These are phyloP conservation scores for Tachina grossa DNA, from an alignment of 2,888 invertebrate species.

Conservation along the genomic window DNA sequence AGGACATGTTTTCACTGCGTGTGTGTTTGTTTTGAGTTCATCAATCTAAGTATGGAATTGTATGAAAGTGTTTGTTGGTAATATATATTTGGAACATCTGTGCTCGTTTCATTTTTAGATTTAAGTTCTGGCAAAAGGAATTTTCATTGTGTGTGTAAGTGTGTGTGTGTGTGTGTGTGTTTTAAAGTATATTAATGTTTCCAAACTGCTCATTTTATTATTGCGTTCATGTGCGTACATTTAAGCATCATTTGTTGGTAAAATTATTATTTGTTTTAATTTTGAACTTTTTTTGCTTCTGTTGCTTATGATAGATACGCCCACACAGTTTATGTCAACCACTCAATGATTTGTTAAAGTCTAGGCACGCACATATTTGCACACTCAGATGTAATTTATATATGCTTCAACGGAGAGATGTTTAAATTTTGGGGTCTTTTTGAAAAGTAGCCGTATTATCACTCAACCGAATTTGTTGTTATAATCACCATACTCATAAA, in stretches of 20 bases:
- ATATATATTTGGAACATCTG: constrained; percentile 62
- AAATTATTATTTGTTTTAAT: constrained; percentile 59
- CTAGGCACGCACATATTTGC: no score
- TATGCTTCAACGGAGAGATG: neutral
- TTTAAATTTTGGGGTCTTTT: constrained; percentile 18
- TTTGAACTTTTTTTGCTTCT: neutral
- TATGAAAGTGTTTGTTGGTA: constrained; percentile 4
- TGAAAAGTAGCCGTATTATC: constrained; percentile 41
- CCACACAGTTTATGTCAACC: neutral
- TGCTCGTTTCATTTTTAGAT: constrained; percentile 31
- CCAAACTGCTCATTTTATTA: constrained; percentile 34
- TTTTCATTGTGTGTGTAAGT: neutral
- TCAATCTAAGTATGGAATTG: neutral
- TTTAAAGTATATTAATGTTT: constrained; percentile 45
- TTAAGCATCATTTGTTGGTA: constrained; percentile 67
- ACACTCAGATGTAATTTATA: neutral
- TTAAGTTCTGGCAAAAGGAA: neutral
- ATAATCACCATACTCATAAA: constrained; percentile 31
- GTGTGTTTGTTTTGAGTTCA: neutral
- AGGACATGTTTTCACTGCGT: constrained; percentile 31
- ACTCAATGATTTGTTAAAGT: constrained; percentile 3
- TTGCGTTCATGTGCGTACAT: constrained; percentile 13
- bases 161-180: neutral
- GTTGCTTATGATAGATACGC: neutral
- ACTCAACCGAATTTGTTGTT: constrained; percentile 37